Base-by-base conservation (phyloP, 64 coral and sea anemone genomes). In the Astreopora myriophthalma region DNA sequence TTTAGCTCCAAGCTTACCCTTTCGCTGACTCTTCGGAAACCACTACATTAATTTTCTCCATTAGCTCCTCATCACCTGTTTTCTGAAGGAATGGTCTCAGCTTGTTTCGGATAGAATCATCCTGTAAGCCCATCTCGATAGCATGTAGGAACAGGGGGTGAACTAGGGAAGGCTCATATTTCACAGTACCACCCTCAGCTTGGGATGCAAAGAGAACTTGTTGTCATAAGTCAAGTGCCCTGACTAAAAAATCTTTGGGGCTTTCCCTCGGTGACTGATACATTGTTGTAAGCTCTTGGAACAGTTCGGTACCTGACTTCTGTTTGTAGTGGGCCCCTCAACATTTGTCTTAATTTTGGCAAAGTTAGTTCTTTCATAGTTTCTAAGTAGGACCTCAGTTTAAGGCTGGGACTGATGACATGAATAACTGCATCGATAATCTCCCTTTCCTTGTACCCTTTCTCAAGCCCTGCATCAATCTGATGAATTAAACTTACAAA, bases 31-130 rank as follows among this genome's bases (percentile, higher is more conserved):
- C 52, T 58, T 58, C 52, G 17, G 52, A 58, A 16, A 58, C 52
- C 8, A 58, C 52, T 19, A 58, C 52, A 16, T 58, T 58, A 19
- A 58, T 58, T 58, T 58, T 9, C 17, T 58, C 52, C 52, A 58
- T 58, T 19, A 58, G 17, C 17, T 58, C 52, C 17, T 58, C 52
- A 19, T 58, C 52, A 58, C 19, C 52, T 27, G 37, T 7, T 82
- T 88, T 88, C 5, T 94, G 86, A 22, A 89, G 46, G 33, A 89
- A 30, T 17, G 34, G 84, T n/a, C 87, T 42, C 26, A 94, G 22
- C 76, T 90, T 89, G n/a, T 61, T 88, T 30, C 92, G 26, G 34
- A 89, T 58, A 5, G 79, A 74, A 63, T 94, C 92, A 36, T 86
- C 49, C 79, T 74, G 85, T 17, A 94, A 55, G 23, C 92, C 85